Evolutionary conservation across 2,113 vertebrate genomes (phyloP), one percentile per base, ranked within the genome.

Genomic region (Neoarius graeffei): DNA sequence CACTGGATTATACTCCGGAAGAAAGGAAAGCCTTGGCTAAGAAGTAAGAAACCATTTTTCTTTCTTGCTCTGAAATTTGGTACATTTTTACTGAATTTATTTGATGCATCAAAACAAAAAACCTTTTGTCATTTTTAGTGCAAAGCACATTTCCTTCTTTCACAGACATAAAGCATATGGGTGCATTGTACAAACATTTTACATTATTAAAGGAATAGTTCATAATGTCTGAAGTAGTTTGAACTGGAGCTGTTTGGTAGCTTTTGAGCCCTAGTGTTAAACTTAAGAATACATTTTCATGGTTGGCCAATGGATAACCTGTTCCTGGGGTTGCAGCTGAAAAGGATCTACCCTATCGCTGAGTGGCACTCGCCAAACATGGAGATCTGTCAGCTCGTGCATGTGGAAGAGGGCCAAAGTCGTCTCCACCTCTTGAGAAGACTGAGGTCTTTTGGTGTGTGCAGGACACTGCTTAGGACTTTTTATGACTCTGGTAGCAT

Each of bases 1-100:
- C 98, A 93, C 95, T 99, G 5, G 98, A 99, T 95, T 99, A 99
- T 66, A 99, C 98, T 52, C 97, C 98, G 23, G 98, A 99, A 85
- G 98, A 99, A 93, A 97, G 98, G 93, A 96, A 94, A 95, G 93
- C 97, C 15, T 97, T 99, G 73, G 98, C 98, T 92, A 99, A 98
- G 95, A 99, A 98, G 98, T 99, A 97, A 95, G 97, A 92, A 62
- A 62, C 4, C 79, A 20, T 59, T 2, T 59, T 2, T 81, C 27
- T 60, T 27, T 35, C 77, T 56, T n/a, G 20, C 69, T 42, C 3
- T 42, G 42, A 42, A 4, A 42, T 42, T 42, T 42, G 42, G 42
- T 42, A 42, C 42, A 42, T n/a, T 42, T 35, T 42, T 42, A 54
- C 54, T 54, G 54, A 54, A 7, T 54, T 10, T 54, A 54, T 54